Base-by-base conservation (phyloP, 1,140 invertebrate species). In the Pseudomyrmex concolor region DNA sequence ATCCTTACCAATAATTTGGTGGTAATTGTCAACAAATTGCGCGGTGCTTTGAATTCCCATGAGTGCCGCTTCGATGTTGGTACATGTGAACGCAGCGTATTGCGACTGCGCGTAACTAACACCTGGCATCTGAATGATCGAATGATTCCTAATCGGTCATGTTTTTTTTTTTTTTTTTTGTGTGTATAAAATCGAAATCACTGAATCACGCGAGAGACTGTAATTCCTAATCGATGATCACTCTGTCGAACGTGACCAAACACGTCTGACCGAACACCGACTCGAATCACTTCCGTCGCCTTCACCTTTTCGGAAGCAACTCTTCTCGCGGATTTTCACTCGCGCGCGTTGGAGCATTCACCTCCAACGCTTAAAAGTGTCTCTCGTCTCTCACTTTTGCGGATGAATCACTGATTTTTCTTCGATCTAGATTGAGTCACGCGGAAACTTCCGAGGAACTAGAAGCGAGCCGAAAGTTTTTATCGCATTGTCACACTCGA, bases 1-100 rank as follows among this genome's bases (percentile, higher is more conserved):
- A 2, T 19, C 48, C 88, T 92, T 86, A 93, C 93, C 93, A 88
- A 93, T 92, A 89, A 93, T 90, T 59, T 94, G 92, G 92, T 94
- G 93, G 93, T 93, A 93, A 86, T 94, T 94, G 66, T 94, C 92
- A 74, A 94, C 87, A 84, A 93, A 94, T 86, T 94, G 94, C 45
- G 92, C 90, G 34, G 94, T 94, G 85, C 89, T 94, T 93, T 94
- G 94, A 92, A 94, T 93, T 90, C 94, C 94, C 94, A 95, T 94
- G 85, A 92, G 92, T 94, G 92, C 89, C 85, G 90, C 84, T 76
- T 93, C 90, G 84, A 91, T 71, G 66, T 93, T 86, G 80, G 85
- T 73, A 66, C 88, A 91, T 15, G 15, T 77, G 57, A 83, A 74
- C 62, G 88, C 82, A 84, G 84, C 90, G 82, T 89, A 88, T 86